phyloP scores from a whole-genome alignment of 2,113 vertebrate genomes.

The Piprites chloris region DNA sequence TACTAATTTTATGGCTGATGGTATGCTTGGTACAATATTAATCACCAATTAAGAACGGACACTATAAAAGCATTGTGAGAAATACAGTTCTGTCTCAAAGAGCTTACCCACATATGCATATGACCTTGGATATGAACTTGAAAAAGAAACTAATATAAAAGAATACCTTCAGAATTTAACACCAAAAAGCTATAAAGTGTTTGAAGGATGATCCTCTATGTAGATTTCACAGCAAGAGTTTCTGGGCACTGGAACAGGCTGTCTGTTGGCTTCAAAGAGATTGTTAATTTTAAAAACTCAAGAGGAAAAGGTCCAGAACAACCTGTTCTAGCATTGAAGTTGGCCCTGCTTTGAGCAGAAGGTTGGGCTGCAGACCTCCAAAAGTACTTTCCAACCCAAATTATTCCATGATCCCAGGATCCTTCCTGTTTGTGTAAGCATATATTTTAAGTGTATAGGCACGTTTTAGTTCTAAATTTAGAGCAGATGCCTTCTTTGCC shows the following conservation, averaged over 20 bases:
- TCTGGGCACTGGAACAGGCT: neutral
- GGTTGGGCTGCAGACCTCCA: neutral
- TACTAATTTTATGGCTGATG: neutral
- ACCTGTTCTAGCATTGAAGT: accelerated
- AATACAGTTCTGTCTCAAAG: neutral
- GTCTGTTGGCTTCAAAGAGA: neutral
- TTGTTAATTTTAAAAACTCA: neutral
- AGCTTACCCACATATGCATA: neutral
- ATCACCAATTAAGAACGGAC: neutral
- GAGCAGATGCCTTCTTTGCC: neutral
- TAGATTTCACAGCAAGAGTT: neutral
- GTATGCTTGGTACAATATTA: neutral
- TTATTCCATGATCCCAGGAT: neutral
- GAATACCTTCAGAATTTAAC: neutral
- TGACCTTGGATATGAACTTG: neutral
- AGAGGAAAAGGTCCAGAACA: neutral
- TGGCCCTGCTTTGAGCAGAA: neutral
- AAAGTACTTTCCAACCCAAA: neutral
- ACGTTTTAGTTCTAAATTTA: neutral
- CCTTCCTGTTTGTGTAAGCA: neutral
- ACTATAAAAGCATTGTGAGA: neutral
- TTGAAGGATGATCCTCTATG: neutral
- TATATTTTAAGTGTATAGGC: neutral
- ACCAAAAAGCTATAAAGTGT: neutral
- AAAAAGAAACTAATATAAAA: neutral